phyloP scores from a whole-genome alignment of 2,797 vertebrate species.

The Forpus xanthops region DNA sequence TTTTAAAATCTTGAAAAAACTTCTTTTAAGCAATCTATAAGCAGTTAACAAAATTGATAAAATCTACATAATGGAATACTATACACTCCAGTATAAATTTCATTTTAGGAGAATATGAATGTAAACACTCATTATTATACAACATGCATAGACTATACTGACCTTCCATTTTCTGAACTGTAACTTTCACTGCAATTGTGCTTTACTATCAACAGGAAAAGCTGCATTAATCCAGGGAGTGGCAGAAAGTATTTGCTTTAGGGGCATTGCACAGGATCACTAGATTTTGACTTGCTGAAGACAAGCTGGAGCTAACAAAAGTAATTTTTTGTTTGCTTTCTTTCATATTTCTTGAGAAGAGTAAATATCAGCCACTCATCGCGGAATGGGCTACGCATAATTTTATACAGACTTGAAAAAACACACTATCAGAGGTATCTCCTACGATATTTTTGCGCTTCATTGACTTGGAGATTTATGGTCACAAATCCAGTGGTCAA shows the following conservation, averaged over 20 bases:
- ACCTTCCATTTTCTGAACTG: constrained; percentile 72
- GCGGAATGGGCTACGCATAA: not conserved
- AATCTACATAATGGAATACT: constrained; percentile 79
- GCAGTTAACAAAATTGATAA: constrained; percentile 78
- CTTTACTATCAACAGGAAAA: constrained; percentile 68
- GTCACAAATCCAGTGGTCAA: constrained; percentile 55
- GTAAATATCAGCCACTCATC: not conserved
- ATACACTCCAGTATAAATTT: constrained; percentile 75
- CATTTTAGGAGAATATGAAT: constrained; percentile 75
- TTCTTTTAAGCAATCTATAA: constrained; percentile 79
- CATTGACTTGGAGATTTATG: constrained; percentile 7
- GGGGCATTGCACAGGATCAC: constrained; percentile 63
- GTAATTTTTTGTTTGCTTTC: not conserved
- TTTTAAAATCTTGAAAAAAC: constrained; percentile 80
- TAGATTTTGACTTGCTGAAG: constrained; percentile 32
- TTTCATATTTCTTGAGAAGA: not conserved
- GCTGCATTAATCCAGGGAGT: constrained; percentile 64
- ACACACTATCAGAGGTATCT: not conserved
- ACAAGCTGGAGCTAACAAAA: constrained; percentile 45
- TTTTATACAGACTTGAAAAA: not conserved
- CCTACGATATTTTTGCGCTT: not conserved
- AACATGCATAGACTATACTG: constrained; percentile 82
- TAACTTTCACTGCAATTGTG: constrained; percentile 69
- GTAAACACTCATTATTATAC: constrained; percentile 81
- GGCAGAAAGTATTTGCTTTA: constrained; percentile 43